Evolutionary conservation across 2,888 invertebrate genomes (phyloP), one percentile per base, ranked within the genome.

Genomic region (Cryptocheilus praepositus): DNA sequence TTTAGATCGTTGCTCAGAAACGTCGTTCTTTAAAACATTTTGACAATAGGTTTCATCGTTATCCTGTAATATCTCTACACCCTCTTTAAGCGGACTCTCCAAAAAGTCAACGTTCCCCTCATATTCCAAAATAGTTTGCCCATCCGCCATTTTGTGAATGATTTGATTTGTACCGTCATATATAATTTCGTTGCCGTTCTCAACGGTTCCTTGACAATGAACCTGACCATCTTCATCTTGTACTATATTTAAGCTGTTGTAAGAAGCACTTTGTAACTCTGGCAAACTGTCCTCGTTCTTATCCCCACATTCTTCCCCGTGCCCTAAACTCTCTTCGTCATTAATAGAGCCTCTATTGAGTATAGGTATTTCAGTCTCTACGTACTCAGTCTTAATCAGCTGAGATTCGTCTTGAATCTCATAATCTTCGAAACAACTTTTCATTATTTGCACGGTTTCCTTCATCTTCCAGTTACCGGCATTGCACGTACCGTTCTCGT

Each of bases 361-460:
- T 67, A 75, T 69, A 69, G 71, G 62, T 77, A 82, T 74, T 77
- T 86, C 84, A 86, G 86, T 86, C 84, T 86, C 85, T 77, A 75
- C 71, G 53, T 75, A 75, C 45, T 87, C 87, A 86, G 87, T 87
- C 86, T 86, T 86, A 71, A 77, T 64, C 59, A 67, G 72, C 18
- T 73, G 76, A 78, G 84, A 78, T 79, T 84, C 81, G 0, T 66
- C 45, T 8, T 53, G 71, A 70, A 79, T 59, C 69, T 82, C 75
- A 55, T 74, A 78, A 68, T 56, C 68, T 61, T 70, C 76, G 59
- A 68, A 73, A 54, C 70, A 71, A 61, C 74, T 68, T 16, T 77
- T 71, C 25, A 75, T 66, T 54, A 75, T 58, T 19, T 67, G 67
- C 59, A 71, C 57, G 11, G 67, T 36, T 53, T 56, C 53, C 2